phyloP scores from a whole-genome alignment of 2,113 vertebrate genomes.

The Gracilinanus agilis region DNA sequence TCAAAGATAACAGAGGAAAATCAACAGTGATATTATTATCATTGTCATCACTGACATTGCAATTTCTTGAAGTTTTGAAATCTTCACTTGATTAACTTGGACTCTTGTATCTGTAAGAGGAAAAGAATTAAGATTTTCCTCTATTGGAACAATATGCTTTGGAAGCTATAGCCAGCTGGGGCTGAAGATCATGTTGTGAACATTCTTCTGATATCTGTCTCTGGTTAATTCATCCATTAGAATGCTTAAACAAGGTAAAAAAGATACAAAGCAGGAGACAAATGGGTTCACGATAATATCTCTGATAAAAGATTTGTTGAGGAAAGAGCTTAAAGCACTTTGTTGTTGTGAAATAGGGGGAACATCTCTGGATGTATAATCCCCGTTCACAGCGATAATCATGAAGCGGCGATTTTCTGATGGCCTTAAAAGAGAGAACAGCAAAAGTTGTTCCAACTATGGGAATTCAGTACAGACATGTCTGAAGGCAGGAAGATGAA shows the following conservation, averaged over 20 bases:
- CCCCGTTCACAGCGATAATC: not conserved
- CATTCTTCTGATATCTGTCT: not conserved
- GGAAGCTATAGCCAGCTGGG: not conserved
- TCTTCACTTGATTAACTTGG: not conserved
- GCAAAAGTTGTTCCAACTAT: constrained; percentile 22
- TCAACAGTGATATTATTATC: not conserved
- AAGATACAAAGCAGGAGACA: constrained; percentile 1
- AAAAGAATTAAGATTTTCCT: not conserved
- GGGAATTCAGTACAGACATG: constrained; percentile 17
- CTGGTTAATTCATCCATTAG: not conserved
- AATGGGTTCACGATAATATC: constrained; percentile 14
- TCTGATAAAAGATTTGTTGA: constrained; percentile 22
- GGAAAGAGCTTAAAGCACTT: constrained; percentile 14
- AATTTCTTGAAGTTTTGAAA: not conserved
- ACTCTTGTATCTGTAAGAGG: not conserved
- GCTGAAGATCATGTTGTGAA: not conserved
- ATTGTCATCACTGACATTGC: not conserved
- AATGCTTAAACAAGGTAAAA: not conserved
- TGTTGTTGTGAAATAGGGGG: not conserved
- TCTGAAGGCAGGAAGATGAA: constrained; percentile 33
- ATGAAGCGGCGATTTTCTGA: constrained; percentile 31
- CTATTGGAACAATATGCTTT: not conserved
- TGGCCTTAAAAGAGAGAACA: constrained; percentile 20
- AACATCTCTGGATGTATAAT: constrained; percentile 32
- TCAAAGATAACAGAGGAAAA: not conserved